Percentiles rank a stretch among this genome's conserved stretches.
These are phyloP conservation scores for Tonatia bakeri DNA, from an alignment of 2,113 vertebrate genomes.

Conservation along the genomic window DNA sequence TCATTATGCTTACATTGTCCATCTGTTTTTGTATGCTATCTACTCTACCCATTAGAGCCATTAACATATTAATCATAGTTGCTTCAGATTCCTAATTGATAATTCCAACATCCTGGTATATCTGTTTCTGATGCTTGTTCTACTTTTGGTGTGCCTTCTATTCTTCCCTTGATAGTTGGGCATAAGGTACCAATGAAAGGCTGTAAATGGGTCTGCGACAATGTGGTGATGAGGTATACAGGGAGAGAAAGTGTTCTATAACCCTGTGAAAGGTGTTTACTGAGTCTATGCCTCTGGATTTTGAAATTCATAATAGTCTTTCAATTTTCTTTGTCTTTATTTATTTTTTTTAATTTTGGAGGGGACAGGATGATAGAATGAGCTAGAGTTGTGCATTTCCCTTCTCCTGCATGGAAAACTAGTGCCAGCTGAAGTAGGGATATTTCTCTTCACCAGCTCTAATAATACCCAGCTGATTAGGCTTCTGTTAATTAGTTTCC, in stretches of 20 bases:
- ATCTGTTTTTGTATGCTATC: background rate
- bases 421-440: background rate
- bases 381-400: background rate
- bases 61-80: background rate
- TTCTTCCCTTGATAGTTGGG: background rate
- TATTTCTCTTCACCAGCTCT: background rate
- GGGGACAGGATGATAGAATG: background rate
- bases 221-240: background rate
- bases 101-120: background rate
- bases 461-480: background rate
- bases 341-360: background rate
- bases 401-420: background rate
- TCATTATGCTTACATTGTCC: background rate
- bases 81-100: background rate
- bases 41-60: background rate
- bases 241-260: background rate
- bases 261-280: background rate
- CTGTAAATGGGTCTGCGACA: background rate
- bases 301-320: background rate
- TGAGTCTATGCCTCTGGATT: background rate
- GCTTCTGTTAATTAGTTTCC: background rate
- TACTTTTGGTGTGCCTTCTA: background rate
- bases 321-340: background rate
- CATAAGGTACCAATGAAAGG: background rate
- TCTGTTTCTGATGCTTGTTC: background rate